phyloP scores from a whole-genome alignment of 2,797 vertebrate genomes.

The Thaleichthys pacificus region DNA sequence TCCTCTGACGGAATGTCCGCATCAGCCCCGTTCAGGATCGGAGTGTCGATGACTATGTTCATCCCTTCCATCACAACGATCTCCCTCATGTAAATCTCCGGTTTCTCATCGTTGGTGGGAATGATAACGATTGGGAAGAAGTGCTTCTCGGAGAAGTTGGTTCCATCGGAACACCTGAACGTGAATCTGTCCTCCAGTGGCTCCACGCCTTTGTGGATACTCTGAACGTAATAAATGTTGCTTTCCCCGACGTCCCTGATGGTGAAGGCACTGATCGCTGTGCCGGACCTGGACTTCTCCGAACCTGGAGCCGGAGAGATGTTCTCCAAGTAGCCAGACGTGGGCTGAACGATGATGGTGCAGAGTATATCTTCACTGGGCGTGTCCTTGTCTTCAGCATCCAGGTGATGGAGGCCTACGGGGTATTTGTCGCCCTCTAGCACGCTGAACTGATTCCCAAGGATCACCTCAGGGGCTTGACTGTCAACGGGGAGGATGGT shows the following conservation, averaged over 20 bases:
- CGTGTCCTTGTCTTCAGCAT: slow-evolving; percentile 84
- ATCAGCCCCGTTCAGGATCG: slow-evolving; percentile 86
- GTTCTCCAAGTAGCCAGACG: slow-evolving; percentile 90
- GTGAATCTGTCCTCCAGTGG: slow-evolving; percentile 89
- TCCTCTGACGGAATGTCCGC: slow-evolving; percentile 81
- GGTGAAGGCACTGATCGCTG: slow-evolving; percentile 89
- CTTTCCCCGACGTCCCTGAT: slow-evolving; percentile 83
- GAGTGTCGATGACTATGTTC: slow-evolving; percentile 88
- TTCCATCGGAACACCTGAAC: slow-evolving; percentile 91
- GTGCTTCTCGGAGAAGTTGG: slow-evolving; percentile 86
- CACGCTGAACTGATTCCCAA: slow-evolving; percentile 81
- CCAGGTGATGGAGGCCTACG: slow-evolving; percentile 78
- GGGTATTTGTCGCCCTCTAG: slow-evolving; percentile 82
- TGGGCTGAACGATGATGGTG: slow-evolving; percentile 87
- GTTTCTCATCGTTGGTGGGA: slow-evolving; percentile 89
- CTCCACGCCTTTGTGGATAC: slow-evolving; percentile 89
- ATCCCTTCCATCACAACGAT: slow-evolving; percentile 95
- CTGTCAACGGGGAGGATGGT: slow-evolving; percentile 91
- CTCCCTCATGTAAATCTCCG: slow-evolving; percentile 86
- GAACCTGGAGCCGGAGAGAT: slow-evolving; percentile 93
- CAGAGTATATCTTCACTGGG: slow-evolving; percentile 88
- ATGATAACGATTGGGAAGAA: slow-evolving; percentile 87
- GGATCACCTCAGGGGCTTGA: slow-evolving; percentile 83
- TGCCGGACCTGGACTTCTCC: slow-evolving; percentile 90
- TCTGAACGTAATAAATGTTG: slow-evolving; percentile 90